Conservation (phyloP, 2,113 vertebrate genomes). For the Chamaetylas fuelleborni region DNA sequence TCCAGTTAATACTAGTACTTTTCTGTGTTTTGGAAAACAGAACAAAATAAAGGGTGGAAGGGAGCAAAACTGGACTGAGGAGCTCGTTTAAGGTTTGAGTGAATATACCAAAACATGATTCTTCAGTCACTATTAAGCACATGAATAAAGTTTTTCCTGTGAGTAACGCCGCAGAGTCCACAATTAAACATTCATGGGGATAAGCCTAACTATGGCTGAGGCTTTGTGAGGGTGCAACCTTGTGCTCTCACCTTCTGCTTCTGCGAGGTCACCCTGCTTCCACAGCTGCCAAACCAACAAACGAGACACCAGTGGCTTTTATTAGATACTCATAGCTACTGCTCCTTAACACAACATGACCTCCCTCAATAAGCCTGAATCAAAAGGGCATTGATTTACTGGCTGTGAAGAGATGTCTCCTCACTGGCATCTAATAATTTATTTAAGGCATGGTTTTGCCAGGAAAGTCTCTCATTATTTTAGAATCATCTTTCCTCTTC, state of each 20-base stretch:
- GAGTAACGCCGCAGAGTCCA: background rate
- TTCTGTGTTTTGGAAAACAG: background rate
- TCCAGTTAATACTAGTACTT: background rate
- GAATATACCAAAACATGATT: fast-evolving
- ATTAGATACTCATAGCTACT: background rate
- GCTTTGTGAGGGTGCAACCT: background rate
- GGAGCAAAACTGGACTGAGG: background rate
- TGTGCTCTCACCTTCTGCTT: background rate
- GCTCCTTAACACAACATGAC: constrained; percentile 2
- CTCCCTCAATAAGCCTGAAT: constrained; percentile 10
- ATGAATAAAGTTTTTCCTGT: background rate
- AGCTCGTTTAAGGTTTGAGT: background rate
- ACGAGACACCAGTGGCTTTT: background rate
- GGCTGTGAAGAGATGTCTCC: constrained; percentile 36
- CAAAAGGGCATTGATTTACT: constrained; percentile 46
- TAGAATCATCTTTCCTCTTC: background rate
- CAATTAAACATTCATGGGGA: background rate
- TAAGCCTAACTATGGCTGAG: background rate
- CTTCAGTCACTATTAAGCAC: background rate
- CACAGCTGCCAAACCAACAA: constrained; percentile 22
- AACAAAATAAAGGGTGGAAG: background rate
- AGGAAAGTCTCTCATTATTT: constrained; percentile 22
- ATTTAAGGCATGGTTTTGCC: background rate
- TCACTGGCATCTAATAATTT: constrained; percentile 1
- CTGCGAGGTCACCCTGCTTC: constrained; percentile 1